Evolutionary conservation across 2,888 invertebrate genomes (phyloP).

Genomic region (Scelioninae gen. 2): DNA sequence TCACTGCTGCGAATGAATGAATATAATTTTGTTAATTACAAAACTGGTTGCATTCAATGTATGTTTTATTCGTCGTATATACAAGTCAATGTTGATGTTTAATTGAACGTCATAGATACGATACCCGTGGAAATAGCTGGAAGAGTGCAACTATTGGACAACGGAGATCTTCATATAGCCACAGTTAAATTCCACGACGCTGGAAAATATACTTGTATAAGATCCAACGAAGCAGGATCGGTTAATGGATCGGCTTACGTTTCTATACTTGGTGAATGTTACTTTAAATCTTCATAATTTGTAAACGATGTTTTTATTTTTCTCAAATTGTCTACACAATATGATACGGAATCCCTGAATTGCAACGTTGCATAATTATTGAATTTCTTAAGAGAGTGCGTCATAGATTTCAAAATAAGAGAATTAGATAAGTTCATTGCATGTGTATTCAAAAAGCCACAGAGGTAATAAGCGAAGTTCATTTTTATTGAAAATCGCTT

Average conservation of each 20-base stretch:
- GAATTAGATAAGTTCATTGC: too few species aligned
- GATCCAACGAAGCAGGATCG: constrained; percentile 92
- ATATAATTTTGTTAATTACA: too few species aligned
- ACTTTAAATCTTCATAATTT: constrained; percentile 22
- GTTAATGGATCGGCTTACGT: constrained; percentile 89
- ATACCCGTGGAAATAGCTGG: constrained; percentile 82
- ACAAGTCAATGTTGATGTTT: constrained; percentile 2
- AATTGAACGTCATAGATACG: constrained; percentile 76
- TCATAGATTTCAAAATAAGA: too few species aligned
- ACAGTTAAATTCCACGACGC: constrained; percentile 89
- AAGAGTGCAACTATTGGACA: constrained; percentile 89
- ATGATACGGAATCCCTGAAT: background rate
- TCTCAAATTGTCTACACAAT: too few species aligned
- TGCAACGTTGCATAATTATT: too few species aligned
- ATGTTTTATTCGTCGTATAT: background rate
- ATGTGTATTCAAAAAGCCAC: too few species aligned
- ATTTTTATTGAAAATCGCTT: too few species aligned
- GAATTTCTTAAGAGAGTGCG: too few species aligned
- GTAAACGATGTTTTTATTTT: background rate
- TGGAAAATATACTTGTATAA: constrained; percentile 92
- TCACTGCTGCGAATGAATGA: too few species aligned
- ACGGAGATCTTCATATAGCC: constrained; percentile 91
- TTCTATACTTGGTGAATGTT: constrained; percentile 84
- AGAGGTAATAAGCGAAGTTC: too few species aligned
- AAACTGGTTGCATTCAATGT: too few species aligned